Base-by-base conservation (phyloP, 2,797 vertebrate species). In the Cryptoblepharus egeriae region DNA sequence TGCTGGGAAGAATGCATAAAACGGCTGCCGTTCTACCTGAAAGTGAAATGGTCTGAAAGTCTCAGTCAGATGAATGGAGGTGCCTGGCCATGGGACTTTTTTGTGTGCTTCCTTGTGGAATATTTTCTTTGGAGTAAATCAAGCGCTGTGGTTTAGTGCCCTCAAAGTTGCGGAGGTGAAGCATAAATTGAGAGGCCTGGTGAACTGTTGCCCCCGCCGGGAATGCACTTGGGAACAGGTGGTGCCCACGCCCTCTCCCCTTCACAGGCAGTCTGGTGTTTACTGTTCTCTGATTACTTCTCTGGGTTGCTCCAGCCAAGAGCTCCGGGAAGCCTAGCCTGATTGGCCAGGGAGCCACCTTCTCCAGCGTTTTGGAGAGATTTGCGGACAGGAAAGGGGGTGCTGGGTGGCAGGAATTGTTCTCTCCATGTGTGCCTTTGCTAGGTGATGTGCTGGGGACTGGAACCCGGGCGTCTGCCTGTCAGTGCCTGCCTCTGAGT, bases 151-250 rank as follows among this genome's bases (percentile, higher is more conserved):
- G 13, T 65, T 87, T 79, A 9, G 22, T 18, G 57, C 0, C 1
- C 69, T 77, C 35, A 52, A 8, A 9, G 2, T 71, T 80, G 80
- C 81, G 63, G 86, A 87, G 90, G 74, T 91, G 90, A 88, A 69
- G 85, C 87, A 42, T 63, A 0, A 0, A 70, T 2, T 39, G 93
- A 39, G 28, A 16, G 71, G 81, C 65, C 79, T 81, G 39, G 42
- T 87, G 90, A 82, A 86, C 90, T 77, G 0, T 55, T 35, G 0
- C 1, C 88, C 88, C 58, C 2, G 86, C 9, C 86, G 81, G 1
- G 88, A 69, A 88, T 78, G 85, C 85, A 61, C 1, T 63, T 61
- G 0, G n/a, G 79, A 89, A 90, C 91, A 93, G 85, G 82, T 92
- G 92, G 13, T 80, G 75, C 80, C 3, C 77, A 85, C 89, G 15